Evolutionary conservation across 2,113 vertebrate genomes (phyloP).

Genomic region (Solea senegalensis): DNA sequence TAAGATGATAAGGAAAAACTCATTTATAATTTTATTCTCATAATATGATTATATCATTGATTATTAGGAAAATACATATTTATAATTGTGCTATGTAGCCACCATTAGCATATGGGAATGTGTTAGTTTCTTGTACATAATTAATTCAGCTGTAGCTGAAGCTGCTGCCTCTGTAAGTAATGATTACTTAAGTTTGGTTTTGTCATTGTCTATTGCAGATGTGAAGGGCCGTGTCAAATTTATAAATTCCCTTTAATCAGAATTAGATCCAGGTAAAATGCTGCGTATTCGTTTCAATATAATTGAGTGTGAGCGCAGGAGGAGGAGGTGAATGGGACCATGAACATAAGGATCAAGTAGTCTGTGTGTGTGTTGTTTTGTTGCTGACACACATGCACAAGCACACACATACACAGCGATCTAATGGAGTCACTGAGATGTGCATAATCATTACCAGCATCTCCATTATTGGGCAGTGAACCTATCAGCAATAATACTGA

Average conservation of each 20-base stretch:
- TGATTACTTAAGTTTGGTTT: not conserved
- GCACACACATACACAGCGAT: slow-evolving; percentile 17
- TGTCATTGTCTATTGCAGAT: not conserved
- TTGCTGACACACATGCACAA: not conserved
- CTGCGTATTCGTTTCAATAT: not conserved
- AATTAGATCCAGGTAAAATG: not conserved
- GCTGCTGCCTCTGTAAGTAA: not conserved
- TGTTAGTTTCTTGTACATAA: not conserved
- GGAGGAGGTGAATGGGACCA: not conserved
- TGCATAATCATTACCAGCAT: slow-evolving; percentile 64
- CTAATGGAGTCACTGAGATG: slow-evolving; percentile 71
- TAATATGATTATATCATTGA: too few relatives aligned
- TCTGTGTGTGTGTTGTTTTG: not conserved
- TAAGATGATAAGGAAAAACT: too few relatives aligned
- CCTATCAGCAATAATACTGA: slow-evolving; percentile 48
- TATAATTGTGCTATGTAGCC: too few relatives aligned
- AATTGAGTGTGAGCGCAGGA: not conserved
- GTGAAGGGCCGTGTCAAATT: not conserved
- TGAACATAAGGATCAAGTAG: not conserved
- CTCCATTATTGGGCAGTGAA: slow-evolving; percentile 70
- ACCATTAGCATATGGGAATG: not conserved
- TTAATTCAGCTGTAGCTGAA: not conserved
- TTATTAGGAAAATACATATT: too few relatives aligned
- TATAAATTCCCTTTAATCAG: not conserved
- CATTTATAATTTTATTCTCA: too few relatives aligned